phyloP scores from a whole-genome alignment of 2,888 invertebrate genomes.

The Leptopterna dolabrata region DNA sequence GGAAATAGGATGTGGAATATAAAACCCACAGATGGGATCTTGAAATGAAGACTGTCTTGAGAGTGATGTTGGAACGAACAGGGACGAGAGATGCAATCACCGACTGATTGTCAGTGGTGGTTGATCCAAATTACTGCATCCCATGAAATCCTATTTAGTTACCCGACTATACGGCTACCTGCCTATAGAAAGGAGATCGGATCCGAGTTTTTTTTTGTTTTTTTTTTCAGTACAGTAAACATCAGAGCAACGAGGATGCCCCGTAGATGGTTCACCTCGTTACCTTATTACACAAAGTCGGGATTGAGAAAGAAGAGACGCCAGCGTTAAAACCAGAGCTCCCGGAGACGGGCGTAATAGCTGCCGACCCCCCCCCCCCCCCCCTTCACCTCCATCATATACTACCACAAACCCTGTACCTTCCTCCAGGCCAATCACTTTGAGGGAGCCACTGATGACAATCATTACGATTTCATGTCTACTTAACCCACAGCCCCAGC shows the following conservation, averaged over 20 bases:
- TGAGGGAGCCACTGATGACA: constrained; percentile 35
- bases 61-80: neutral
- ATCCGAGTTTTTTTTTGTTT: neutral
- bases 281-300: neutral
- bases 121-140: neutral
- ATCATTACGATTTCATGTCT: constrained; percentile 45
- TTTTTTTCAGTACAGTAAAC: neutral
- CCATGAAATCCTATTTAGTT: constrained; percentile 8
- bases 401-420: neutral
- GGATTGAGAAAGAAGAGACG: neutral
- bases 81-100: neutral
- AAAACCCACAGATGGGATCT: neutral
- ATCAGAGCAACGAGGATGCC: neutral
- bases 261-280: constrained; percentile 7
- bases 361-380: no score
- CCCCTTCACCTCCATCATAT: neutral
- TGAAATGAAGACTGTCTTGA: neutral
- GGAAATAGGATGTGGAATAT: neutral
- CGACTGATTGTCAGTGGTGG: neutral
- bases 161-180: neutral
- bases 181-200: neutral
- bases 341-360: neutral
- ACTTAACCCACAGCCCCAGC: constrained; percentile 19
- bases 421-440: constrained; percentile 6
- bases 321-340: constrained; percentile 24